phyloP scores from a whole-genome alignment of 2,888 invertebrate genomes.

The Mayetiola destructor region DNA sequence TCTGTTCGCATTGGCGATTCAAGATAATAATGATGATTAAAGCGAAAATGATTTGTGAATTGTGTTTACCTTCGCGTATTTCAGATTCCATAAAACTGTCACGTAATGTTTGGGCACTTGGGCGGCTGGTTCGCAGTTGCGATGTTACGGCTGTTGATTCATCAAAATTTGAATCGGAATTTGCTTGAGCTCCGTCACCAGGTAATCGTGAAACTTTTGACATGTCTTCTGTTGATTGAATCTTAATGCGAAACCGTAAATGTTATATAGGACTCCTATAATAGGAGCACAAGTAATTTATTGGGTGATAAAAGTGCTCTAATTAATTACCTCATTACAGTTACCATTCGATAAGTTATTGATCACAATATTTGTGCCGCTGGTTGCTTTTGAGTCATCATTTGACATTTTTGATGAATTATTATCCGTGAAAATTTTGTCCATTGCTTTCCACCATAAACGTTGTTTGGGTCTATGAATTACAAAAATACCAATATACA shows the following conservation, averaged over 20 bases:
- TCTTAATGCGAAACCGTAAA: neutral
- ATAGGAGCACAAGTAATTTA: neutral
- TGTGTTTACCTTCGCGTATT: neutral
- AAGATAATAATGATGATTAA: neutral
- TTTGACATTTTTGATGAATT: neutral
- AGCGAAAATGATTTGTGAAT: neutral
- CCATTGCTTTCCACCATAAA: slow-evolving; percentile 19
- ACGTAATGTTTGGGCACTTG: neutral
- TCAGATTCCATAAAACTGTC: neutral
- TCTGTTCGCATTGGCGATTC: neutral
- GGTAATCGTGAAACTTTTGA: slow-evolving; percentile 32
- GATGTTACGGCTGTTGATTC: neutral
- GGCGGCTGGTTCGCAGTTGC: neutral
- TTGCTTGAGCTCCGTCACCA: slow-evolving; percentile 26
- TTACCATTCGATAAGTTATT: neutral
- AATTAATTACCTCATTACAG: neutral
- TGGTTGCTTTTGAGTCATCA: neutral
- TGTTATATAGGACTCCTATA: neutral
- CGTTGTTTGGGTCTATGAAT: slow-evolving; percentile 3
- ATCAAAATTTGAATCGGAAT: slow-evolving; percentile 25
- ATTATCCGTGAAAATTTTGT: slow-evolving; percentile 17
- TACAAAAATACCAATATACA: no score
- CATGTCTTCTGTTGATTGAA: slow-evolving; percentile 24
- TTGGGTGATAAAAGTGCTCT: neutral
- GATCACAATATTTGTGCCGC: neutral